These are phyloP conservation scores for Rhingia rostrata DNA, from an alignment of 2,888 invertebrate species.

Conservation along the genomic window DNA sequence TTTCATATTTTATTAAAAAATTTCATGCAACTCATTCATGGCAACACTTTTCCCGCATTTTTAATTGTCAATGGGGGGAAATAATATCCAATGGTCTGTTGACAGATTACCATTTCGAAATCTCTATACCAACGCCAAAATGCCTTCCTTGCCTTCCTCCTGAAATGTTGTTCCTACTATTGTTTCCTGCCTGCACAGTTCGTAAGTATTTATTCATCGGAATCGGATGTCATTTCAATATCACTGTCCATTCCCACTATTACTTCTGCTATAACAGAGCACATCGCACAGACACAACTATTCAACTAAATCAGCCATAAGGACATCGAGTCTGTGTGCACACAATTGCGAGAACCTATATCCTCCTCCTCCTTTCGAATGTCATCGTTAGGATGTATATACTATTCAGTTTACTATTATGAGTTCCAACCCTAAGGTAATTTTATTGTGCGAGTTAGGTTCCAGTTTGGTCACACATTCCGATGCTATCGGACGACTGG, in stretches of 20 bases:
- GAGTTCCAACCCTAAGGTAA: constrained; percentile 53
- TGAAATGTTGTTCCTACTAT: neutral
- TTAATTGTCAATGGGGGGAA: constrained; percentile 31
- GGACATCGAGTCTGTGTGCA: constrained; percentile 40
- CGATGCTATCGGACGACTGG: constrained; percentile 51
- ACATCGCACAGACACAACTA: constrained; percentile 24
- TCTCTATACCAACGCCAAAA: neutral
- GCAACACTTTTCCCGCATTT: constrained; percentile 31
- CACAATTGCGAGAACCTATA: constrained; percentile 27
- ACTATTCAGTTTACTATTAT: constrained; percentile 58
- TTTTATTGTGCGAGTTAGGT: constrained; percentile 59
- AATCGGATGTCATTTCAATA: constrained; percentile 66
- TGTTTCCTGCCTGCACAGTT: constrained; percentile 10
- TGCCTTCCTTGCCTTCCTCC: neutral
- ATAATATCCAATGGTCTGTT: constrained; percentile 11
- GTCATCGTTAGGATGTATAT: constrained; percentile 60
- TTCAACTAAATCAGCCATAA: constrained; percentile 65
- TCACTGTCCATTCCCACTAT: constrained; percentile 54
- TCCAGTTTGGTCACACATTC: constrained; percentile 55
- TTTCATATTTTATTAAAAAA: no score
- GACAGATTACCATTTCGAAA: constrained; percentile 30
- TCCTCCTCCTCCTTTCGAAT: constrained; percentile 52
- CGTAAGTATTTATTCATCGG: constrained; percentile 51
- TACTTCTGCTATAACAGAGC: constrained; percentile 17
- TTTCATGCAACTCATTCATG: neutral